Percentiles rank a stretch among this genome's conserved stretches.
These are phyloP conservation scores for Sesia bembeciformis DNA, from an alignment of 2,888 invertebrate species.

Conservation along the genomic window DNA sequence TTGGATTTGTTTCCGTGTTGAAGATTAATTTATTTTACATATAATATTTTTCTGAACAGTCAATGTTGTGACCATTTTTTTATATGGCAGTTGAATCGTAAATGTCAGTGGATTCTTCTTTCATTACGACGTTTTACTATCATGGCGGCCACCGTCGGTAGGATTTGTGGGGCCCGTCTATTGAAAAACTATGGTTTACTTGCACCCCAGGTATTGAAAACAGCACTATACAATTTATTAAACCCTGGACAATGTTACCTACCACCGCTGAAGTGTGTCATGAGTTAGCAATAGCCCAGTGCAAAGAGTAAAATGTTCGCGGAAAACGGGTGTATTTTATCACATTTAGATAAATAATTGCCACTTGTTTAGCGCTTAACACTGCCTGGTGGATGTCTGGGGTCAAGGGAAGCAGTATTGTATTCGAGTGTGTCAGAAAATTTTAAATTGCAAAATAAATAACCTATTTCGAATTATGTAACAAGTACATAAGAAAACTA, in stretches of 20 bases:
- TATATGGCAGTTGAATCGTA: constrained; percentile 14
- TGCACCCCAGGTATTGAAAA: constrained; percentile 80
- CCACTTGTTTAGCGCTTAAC: too few relatives aligned
- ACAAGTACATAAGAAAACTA: constrained; percentile 58
- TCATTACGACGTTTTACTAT: constrained; percentile 75
- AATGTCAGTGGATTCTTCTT: constrained; percentile 53
- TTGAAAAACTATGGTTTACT: constrained; percentile 82
- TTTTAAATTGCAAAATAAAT: constrained; percentile 38
- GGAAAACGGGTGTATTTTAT: constrained; percentile 40
- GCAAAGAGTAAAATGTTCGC: constrained; percentile 27
- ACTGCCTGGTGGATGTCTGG: constrained; percentile 2
- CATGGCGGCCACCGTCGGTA: constrained; percentile 92
- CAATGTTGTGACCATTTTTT: not conserved
- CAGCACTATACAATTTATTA: constrained; percentile 27
- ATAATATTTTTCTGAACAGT: too few relatives aligned
- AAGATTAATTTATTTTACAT: too few relatives aligned
- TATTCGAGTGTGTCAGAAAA: constrained; percentile 20
- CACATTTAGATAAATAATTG: constrained; percentile 18
- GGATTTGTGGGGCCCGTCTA: constrained; percentile 89
- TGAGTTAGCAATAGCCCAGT: constrained; percentile 25
- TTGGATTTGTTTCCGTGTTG: too few relatives aligned
- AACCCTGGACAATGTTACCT: constrained; percentile 19
- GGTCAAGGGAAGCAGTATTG: constrained; percentile 10
- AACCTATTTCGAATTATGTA: constrained; percentile 72
- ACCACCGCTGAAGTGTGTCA: constrained; percentile 16